A percentile compares a stretch with the other conserved stretches of the same genome.
Evolutionary conservation across 2,113 vertebrate genomes (phyloP).

Genomic region (Dunckerocampus dactyliophorus): DNA sequence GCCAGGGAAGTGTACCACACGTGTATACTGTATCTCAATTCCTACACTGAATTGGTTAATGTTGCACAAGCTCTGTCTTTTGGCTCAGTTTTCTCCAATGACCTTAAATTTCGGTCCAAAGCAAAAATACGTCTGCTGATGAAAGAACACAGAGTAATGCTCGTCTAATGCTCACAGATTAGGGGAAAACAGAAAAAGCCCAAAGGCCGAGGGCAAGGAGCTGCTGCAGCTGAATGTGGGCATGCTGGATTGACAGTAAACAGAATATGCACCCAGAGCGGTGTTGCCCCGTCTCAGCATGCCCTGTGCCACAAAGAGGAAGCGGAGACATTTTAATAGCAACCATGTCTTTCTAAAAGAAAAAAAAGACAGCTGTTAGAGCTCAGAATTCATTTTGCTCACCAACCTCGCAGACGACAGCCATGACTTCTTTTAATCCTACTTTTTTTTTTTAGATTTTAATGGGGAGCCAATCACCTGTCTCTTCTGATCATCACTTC

Average conservation of each 20-base stretch:
- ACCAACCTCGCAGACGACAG: conserved; percentile 28
- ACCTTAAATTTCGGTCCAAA: too few species aligned
- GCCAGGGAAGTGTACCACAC: too few species aligned
- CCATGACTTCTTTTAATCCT: conserved; percentile 20
- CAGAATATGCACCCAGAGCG: conserved; percentile 9
- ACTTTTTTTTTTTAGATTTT: conserved; percentile 16
- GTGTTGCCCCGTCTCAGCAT: conserved; percentile 31
- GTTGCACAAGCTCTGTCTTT: too few species aligned
- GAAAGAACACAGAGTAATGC: too few species aligned
- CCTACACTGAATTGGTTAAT: too few species aligned
- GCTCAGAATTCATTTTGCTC: conserved; percentile 11
- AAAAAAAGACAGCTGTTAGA: conserved; percentile 25
- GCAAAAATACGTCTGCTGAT: too few species aligned
- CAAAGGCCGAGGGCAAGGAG: too few species aligned
- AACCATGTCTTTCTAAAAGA: neutral
- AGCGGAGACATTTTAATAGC: conserved; percentile 11
- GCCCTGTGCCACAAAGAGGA: conserved; percentile 21
- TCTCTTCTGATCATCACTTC: conserved; percentile 40
- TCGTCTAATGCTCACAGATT: too few species aligned
- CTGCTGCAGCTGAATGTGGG: neutral
- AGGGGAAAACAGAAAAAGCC: neutral
- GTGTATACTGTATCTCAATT: too few species aligned
- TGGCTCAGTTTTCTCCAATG: too few species aligned
- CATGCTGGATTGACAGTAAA: conserved; percentile 18
- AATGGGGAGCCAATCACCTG: conserved; percentile 52